Percentiles rank a stretch among this genome's conserved stretches.
phyloP scores from a whole-genome alignment of 2,797 vertebrate species.

The Otolemur crassicaudatus region DNA sequence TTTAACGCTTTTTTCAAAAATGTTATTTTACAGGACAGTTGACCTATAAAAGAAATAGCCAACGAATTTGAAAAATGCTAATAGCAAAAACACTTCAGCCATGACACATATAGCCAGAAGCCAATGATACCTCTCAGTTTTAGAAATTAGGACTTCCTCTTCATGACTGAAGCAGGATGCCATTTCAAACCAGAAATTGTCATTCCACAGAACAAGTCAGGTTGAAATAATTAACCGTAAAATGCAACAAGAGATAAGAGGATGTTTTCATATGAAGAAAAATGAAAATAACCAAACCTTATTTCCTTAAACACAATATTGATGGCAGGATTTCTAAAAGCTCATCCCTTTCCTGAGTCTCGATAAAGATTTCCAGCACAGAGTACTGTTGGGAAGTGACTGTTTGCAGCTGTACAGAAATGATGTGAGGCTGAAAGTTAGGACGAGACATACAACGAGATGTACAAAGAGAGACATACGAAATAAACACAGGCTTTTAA shows the following conservation, averaged over 20 bases:
- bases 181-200: background rate
- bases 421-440: background rate
- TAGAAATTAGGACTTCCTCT: background rate
- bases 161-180: background rate
- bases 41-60: conserved; percentile 6
- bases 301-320: background rate
- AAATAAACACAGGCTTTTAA: background rate
- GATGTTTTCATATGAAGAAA: background rate
- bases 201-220: conserved; percentile 22
- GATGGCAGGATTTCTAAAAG: background rate
- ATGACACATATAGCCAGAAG: background rate
- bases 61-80: background rate
- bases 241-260: background rate
- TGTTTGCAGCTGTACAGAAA: background rate
- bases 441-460: too few species aligned
- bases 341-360: background rate
- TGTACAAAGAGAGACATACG: background rate
- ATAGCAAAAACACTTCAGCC: background rate
- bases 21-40: background rate
- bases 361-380: background rate
- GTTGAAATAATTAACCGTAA: background rate
- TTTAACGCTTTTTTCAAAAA: background rate
- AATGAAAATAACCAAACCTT: background rate
- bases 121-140: background rate
- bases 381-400: background rate